These are phyloP conservation scores for Dipodomys stephensi DNA, from an alignment of 2,113 vertebrate genomes.

Conservation along the genomic window DNA sequence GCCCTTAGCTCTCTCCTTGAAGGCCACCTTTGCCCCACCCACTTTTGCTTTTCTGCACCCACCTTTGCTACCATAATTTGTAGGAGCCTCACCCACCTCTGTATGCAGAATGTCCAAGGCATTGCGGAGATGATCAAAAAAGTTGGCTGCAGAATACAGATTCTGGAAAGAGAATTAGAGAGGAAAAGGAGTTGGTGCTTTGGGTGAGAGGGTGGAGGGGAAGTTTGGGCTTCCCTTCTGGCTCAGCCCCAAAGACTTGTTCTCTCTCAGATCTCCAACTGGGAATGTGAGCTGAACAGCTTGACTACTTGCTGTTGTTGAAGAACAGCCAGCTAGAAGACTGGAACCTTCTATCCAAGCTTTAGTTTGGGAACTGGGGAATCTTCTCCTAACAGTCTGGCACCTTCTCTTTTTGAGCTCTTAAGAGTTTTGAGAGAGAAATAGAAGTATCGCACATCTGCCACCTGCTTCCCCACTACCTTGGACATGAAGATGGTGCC, in stretches of 20 bases:
- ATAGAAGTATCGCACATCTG: background rate
- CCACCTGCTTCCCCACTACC: background rate
- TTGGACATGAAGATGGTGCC: background rate
- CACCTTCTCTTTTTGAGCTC: background rate
- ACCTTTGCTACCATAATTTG: background rate
- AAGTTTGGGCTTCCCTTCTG: background rate
- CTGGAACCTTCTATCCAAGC: background rate
- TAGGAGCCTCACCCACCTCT: conserved; percentile 85
- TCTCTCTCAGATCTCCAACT: background rate
- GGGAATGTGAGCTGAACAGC: background rate
- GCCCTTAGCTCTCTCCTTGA: background rate
- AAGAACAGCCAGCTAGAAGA: background rate
- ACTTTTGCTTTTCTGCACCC: background rate
- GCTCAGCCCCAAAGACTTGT: background rate
- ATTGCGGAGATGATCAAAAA: conserved; percentile 86
- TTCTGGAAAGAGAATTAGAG: conserved; percentile 83
- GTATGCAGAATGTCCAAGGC: conserved; percentile 93
- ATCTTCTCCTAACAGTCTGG: background rate
- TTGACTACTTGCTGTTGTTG: background rate
- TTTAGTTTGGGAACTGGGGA: background rate
- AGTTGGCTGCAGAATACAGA: conserved; percentile 90
- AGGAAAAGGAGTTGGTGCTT: background rate
- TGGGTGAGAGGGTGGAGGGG: background rate
- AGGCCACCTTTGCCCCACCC: background rate
- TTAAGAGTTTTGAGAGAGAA: background rate